phyloP scores from a whole-genome alignment of 2,113 vertebrate species.

The Cottus gobio region DNA sequence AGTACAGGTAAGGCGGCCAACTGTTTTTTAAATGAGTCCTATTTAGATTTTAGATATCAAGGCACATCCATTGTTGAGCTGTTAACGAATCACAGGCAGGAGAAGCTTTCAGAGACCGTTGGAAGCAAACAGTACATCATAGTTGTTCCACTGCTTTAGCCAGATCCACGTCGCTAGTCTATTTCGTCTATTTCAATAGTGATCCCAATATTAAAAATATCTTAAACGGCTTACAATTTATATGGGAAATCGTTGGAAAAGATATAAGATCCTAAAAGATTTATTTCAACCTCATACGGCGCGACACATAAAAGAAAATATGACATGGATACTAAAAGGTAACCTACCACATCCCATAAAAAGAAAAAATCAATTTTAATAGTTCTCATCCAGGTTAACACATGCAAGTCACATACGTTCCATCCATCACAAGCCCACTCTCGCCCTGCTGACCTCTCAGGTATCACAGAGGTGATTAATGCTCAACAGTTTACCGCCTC shows the following conservation, averaged over 20 bases:
- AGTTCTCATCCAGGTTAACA: neutral
- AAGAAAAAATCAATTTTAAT: too few relatives aligned
- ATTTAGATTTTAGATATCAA: neutral
- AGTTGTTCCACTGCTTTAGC: too few relatives aligned
- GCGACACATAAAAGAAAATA: too few relatives aligned
- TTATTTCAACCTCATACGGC: neutral
- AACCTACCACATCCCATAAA: neutral
- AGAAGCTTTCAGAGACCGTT: too few relatives aligned
- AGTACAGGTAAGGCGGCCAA: neutral
- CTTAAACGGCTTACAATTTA: neutral
- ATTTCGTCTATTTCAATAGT: too few relatives aligned
- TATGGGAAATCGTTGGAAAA: neutral
- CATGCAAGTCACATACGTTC: neutral
- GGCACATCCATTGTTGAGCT: neutral
- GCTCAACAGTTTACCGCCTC: conserved; percentile 34
- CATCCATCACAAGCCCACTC: neutral
- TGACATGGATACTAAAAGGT: neutral
- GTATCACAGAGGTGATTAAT: conserved; percentile 28
- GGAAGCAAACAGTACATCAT: too few relatives aligned
- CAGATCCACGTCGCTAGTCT: too few relatives aligned
- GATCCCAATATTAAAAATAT: neutral
- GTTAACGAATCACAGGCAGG: too few relatives aligned
- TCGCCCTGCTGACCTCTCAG: conserved; percentile 37
- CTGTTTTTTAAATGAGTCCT: neutral
- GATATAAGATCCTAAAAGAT: neutral